These are phyloP conservation scores for Poeciliopsis infans DNA, from an alignment of 2,797 vertebrate species.

Conservation along the genomic window DNA sequence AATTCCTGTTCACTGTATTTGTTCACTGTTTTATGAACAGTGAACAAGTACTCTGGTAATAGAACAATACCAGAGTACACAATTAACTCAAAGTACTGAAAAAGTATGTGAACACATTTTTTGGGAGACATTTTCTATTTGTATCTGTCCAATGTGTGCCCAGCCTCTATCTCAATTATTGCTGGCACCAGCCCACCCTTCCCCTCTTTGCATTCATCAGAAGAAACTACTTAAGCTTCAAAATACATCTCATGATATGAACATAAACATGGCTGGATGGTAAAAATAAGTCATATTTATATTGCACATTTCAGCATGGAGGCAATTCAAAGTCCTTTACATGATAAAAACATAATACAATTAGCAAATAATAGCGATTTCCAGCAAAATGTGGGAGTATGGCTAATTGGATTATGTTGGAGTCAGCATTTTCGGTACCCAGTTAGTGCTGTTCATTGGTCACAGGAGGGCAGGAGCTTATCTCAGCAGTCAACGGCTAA, in stretches of 20 bases:
- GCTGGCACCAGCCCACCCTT: no score
- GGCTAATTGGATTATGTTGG: neutral
- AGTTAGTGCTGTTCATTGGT: conserved; percentile 6
- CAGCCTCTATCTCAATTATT: no score
- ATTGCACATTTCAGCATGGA: neutral
- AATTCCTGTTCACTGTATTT: no score
- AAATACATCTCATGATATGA: neutral
- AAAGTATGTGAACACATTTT: neutral
- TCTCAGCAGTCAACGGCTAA: neutral
- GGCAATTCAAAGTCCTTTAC: neutral
- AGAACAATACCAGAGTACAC: neutral
- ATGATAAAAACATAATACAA: neutral
- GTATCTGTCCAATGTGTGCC: neutral
- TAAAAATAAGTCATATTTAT: neutral
- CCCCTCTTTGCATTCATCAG: neutral
- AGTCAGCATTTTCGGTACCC: neutral
- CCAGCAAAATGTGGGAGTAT: neutral
- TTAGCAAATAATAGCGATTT: neutral
- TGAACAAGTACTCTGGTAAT: neutral
- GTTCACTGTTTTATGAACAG: neutral
- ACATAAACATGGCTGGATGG: neutral
- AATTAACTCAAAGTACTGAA: neutral
- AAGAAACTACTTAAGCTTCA: neutral
- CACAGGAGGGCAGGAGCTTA: neutral
- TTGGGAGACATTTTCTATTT: neutral